These are phyloP conservation scores for Drosophila mettleri DNA, from an alignment of 2,888 invertebrate species.

Conservation along the genomic window DNA sequence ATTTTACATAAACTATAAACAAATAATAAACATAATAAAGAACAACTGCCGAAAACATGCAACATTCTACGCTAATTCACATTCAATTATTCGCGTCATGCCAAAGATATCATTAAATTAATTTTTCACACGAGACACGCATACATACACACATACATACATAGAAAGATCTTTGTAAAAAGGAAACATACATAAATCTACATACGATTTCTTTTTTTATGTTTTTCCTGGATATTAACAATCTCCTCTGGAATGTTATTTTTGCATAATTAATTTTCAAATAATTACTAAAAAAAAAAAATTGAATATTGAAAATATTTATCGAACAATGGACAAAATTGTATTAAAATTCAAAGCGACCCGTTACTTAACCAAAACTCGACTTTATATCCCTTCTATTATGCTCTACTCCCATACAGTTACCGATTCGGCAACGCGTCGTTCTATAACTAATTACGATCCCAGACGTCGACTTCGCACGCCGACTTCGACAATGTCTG, in stretches of 20 bases:
- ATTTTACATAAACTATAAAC: not conserved
- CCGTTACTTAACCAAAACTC: constrained; percentile 48
- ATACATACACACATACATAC: constrained; percentile 24
- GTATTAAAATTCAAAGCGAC: constrained; percentile 31
- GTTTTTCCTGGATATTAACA: constrained; percentile 50
- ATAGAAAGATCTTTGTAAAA: constrained; percentile 34
- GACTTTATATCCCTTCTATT: constrained; percentile 78
- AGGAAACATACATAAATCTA: constrained; percentile 37
- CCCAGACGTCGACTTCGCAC: constrained; percentile 82
- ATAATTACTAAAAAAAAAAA: constrained; percentile 53
- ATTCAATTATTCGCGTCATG: constrained; percentile 29
- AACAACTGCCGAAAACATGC: constrained; percentile 11
- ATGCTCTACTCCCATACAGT: constrained; percentile 83
- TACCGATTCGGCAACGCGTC: constrained; percentile 80
- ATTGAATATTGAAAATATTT: constrained; percentile 1
- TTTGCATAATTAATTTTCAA: constrained; percentile 72
- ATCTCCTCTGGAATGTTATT: constrained; percentile 68
- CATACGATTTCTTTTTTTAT: constrained; percentile 26
- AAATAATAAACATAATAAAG: constrained; percentile 1
- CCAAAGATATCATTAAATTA: constrained; percentile 39
- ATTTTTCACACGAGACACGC: constrained; percentile 19
- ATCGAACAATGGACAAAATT: constrained; percentile 34
- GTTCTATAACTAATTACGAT: constrained; percentile 80
- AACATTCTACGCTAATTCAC: constrained; percentile 29
- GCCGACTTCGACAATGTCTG: constrained; percentile 66